A percentile compares a stretch with the other conserved stretches of the same genome.
Evolutionary conservation across 2,797 vertebrate genomes (phyloP).

Genomic region (Platyrinchus mystaceus): DNA sequence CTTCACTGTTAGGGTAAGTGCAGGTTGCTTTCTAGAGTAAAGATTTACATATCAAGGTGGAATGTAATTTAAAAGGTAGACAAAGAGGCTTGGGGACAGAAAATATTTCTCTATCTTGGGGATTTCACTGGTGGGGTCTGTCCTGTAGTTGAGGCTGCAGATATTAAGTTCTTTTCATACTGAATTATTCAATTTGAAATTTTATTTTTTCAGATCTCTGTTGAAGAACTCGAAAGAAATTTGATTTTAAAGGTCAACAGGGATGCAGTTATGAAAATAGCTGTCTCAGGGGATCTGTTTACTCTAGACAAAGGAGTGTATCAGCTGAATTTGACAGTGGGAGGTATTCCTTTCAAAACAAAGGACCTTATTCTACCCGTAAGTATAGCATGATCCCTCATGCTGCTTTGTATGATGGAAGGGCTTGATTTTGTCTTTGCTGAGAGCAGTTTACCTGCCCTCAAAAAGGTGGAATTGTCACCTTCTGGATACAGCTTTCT

Average conservation of each 20-base stretch:
- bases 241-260: slow-evolving; percentile 93
- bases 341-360: slow-evolving; percentile 91
- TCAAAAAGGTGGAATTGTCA: background rate
- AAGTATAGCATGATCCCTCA: slow-evolving; percentile 14
- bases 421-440: background rate
- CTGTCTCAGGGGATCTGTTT: slow-evolving; percentile 90
- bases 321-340: slow-evolving; percentile 94
- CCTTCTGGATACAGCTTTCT: background rate
- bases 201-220: slow-evolving; percentile 84
- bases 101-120: background rate
- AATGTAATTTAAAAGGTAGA: background rate
- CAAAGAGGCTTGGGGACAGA: background rate
- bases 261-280: slow-evolving; percentile 97
- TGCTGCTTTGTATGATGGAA: background rate
- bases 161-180: background rate
- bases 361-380: slow-evolving; percentile 87
- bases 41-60: background rate
- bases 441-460: background rate
- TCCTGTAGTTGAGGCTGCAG: background rate
- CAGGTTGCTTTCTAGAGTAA: background rate
- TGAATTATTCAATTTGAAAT: background rate
- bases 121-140: background rate
- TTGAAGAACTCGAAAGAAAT: slow-evolving; percentile 91
- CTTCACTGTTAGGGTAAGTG: background rate
- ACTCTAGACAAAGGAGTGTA: slow-evolving; percentile 88